Evolutionary conservation across 2,888 invertebrate species (phyloP).

Genomic region (Pyrocoelia pectoralis): DNA sequence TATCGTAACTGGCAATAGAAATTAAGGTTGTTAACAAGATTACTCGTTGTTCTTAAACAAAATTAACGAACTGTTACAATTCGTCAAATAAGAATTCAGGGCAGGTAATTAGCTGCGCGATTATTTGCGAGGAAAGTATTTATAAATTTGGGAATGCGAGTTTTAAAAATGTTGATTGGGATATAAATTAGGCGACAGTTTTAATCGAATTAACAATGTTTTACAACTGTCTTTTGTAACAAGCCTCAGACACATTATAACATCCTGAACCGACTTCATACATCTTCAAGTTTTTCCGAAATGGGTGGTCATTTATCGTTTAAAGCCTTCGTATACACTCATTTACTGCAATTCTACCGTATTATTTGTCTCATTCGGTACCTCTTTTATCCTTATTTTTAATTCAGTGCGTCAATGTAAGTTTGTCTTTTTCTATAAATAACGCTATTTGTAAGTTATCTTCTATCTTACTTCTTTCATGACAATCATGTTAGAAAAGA

Average conservation of each 20-base stretch:
- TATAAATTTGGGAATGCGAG: conserved; percentile 45
- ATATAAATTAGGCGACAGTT: conserved; percentile 47
- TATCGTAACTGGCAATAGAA: neutral
- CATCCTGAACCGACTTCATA: conserved; percentile 38
- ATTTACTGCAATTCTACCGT: conserved; percentile 43
- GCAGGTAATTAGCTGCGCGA: conserved; percentile 34
- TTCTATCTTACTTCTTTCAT: conserved; percentile 25
- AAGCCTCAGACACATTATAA: conserved; percentile 39
- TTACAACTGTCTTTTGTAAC: conserved; percentile 46
- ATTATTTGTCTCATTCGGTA: conserved; percentile 37
- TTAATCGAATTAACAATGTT: conserved; percentile 51
- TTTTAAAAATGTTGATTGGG: conserved; percentile 54
- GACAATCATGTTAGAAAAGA: conserved; percentile 9
- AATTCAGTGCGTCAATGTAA: conserved; percentile 19
- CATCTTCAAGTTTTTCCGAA: conserved; percentile 43
- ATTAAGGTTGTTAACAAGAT: neutral
- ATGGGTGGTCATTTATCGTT: conserved; percentile 49
- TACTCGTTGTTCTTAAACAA: neutral
- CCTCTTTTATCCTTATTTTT: conserved; percentile 19
- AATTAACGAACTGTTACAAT: conserved; percentile 8
- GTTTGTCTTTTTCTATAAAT: conserved; percentile 36
- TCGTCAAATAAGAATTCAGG: conserved; percentile 12
- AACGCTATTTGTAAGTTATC: conserved; percentile 38
- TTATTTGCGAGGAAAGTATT: conserved; percentile 44
- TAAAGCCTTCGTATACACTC: conserved; percentile 43